Conservation (phyloP, 2,888 invertebrate species). For the Drosophila prolongata region DNA sequence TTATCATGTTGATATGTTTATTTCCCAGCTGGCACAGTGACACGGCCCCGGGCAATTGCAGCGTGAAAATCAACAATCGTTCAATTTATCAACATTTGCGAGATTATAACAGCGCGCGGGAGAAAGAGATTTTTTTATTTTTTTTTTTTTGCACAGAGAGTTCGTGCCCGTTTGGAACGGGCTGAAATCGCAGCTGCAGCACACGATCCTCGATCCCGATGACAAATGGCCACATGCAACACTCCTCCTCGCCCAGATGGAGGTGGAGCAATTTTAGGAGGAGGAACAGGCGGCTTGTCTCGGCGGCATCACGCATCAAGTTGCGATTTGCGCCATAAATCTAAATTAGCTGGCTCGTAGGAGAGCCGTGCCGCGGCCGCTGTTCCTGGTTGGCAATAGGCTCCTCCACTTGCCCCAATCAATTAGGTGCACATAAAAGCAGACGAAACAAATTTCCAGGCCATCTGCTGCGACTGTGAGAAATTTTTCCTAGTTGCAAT, state of each 20-base stretch:
- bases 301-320: slow-evolving; percentile 77
- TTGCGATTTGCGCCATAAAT: slow-evolving; percentile 77
- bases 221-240: slow-evolving; percentile 73
- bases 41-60: slow-evolving; percentile 47
- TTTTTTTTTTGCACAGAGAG: not conserved
- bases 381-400: slow-evolving; percentile 51
- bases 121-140: slow-evolving; percentile 16
- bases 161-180: slow-evolving; percentile 42
- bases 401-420: slow-evolving; percentile 58
- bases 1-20: slow-evolving; percentile 75
- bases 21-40: slow-evolving; percentile 59
- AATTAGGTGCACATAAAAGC: slow-evolving; percentile 52
- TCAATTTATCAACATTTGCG: slow-evolving; percentile 71
- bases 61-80: slow-evolving; percentile 60
- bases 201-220: slow-evolving; percentile 67
- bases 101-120: slow-evolving; percentile 40
- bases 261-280: slow-evolving; percentile 31
- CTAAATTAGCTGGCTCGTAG: slow-evolving; percentile 73
- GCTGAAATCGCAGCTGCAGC: slow-evolving; percentile 58
- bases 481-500: slow-evolving; percentile 41
- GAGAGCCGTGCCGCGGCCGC: slow-evolving; percentile 36
- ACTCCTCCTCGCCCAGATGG: slow-evolving; percentile 39
- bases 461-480: slow-evolving; percentile 61
- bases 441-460: slow-evolving; percentile 40
- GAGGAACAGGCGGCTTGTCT: slow-evolving; percentile 30